These are phyloP conservation scores for Rhombomys opimus DNA, from an alignment of 2,113 vertebrate species.

Conservation along the genomic window DNA sequence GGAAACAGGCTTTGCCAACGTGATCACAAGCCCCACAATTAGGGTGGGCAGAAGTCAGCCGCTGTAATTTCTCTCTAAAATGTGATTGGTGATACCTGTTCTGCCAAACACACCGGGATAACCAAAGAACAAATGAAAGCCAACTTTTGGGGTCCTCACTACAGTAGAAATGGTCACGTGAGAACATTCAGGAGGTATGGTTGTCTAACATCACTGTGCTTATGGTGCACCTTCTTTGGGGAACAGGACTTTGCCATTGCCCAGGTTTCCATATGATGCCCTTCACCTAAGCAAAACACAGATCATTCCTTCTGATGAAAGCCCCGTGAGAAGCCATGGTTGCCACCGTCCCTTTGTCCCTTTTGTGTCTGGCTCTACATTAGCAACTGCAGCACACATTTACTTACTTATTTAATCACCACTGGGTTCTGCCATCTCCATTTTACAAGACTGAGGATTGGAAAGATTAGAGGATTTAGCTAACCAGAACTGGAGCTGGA, in stretches of 20 bases:
- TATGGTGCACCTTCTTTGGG: neutral
- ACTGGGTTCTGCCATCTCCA: neutral
- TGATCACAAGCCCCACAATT: accelerated
- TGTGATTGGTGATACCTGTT: neutral
- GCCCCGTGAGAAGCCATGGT: neutral
- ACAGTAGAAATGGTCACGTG: neutral
- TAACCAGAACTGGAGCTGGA: accelerated
- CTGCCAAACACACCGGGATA: neutral
- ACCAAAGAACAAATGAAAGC: neutral
- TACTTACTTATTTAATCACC: slow-evolving; percentile 1
- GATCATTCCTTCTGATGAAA: neutral
- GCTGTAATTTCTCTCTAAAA: neutral
- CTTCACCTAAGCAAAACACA: neutral
- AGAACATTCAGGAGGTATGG: neutral
- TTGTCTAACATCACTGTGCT: accelerated
- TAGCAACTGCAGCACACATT: neutral
- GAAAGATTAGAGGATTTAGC: neutral
- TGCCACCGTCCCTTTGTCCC: too few relatives aligned
- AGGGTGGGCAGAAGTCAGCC: neutral
- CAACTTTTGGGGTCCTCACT: neutral
- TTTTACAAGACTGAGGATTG: neutral
- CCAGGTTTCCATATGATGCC: accelerated
- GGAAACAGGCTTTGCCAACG: slow-evolving; percentile 1
- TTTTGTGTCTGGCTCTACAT: neutral
- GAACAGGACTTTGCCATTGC: neutral